These are phyloP conservation scores for Acanthochromis polyacanthus DNA, from an alignment of 2,113 vertebrate genomes.

Conservation along the genomic window DNA sequence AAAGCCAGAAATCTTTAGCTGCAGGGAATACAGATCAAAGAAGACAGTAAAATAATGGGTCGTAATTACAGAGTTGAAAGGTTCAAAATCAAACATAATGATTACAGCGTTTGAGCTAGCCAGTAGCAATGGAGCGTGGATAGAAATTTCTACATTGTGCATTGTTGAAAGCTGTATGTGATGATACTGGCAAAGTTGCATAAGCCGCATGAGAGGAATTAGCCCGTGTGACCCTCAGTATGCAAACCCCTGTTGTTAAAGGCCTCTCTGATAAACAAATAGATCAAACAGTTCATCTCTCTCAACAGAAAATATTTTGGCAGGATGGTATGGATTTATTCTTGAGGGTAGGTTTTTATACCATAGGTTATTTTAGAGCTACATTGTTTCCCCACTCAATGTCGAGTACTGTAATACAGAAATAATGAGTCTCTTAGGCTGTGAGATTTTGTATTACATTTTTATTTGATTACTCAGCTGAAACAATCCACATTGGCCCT, in stretches of 20 bases:
- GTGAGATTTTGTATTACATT: constrained; percentile 61
- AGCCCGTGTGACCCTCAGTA: constrained; percentile 16
- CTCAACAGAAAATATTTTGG: constrained; percentile 12
- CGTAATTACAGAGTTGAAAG: constrained; percentile 80
- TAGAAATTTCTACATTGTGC: constrained; percentile 53
- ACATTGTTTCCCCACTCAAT: constrained; percentile 48
- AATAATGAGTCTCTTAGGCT: constrained; percentile 72
- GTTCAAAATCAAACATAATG: constrained; percentile 81
- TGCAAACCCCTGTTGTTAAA: constrained; percentile 26
- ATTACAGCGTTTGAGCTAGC: constrained; percentile 77
- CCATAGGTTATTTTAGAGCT: constrained; percentile 40
- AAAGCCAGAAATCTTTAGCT: constrained; percentile 64
- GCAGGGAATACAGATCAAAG: constrained; percentile 78
- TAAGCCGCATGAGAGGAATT: constrained; percentile 36
- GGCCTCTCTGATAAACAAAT: constrained; percentile 20
- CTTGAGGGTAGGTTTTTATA: constrained; percentile 34
- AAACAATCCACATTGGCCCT: constrained; percentile 68
- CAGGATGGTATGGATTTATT: constrained; percentile 3
- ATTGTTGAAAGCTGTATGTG: constrained; percentile 55
- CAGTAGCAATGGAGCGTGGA: constrained; percentile 56
- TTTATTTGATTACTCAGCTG: constrained; percentile 72
- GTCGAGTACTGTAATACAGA: constrained; percentile 60
- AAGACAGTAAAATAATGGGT: constrained; percentile 73
- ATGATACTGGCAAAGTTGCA: constrained; percentile 61
- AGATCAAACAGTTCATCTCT: constrained; percentile 27